These are phyloP conservation scores for Temnothorax longispinosus DNA, from an alignment of 1,140 invertebrate genomes.

Conservation along the genomic window DNA sequence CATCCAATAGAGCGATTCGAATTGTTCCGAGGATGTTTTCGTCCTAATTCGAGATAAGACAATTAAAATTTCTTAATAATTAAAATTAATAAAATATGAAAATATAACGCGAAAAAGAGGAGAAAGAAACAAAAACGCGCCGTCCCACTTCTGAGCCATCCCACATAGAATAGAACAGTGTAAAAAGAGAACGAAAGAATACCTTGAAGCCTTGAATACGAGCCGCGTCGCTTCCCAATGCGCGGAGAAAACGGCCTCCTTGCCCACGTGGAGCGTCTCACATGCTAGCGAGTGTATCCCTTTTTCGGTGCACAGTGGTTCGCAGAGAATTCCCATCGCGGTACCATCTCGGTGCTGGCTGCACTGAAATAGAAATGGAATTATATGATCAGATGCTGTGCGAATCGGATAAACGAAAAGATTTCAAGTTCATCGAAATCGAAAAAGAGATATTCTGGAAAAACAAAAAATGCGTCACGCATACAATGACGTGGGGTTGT, in stretches of 20 bases:
- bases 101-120: not conserved
- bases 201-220: conserved; percentile 87
- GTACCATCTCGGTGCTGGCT: conserved; percentile 83
- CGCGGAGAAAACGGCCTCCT: conserved; percentile 87
- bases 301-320: conserved; percentile 85
- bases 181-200: not conserved
- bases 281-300: conserved; percentile 86
- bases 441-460: not conserved
- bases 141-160: not conserved
- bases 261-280: conserved; percentile 86
- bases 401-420: not conserved
- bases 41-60: conserved; percentile 58
- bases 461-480: not conserved
- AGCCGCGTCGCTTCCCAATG: conserved; percentile 85
- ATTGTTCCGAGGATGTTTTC: conserved; percentile 69
- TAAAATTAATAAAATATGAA: not conserved
- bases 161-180: not conserved
- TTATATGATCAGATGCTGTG: not conserved
- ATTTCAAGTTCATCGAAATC: not conserved
- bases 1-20: conserved; percentile 84
- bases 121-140: not conserved
- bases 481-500: too few relatives aligned
- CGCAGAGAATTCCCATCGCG: conserved; percentile 87
- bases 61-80: conserved; percentile 3
- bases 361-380: conserved; percentile 84